A percentile compares a stretch with the other conserved stretches of the same genome.
Evolutionary conservation across 2,888 invertebrate genomes (phyloP).

Genomic region (Hypomecis punctinalis): DNA sequence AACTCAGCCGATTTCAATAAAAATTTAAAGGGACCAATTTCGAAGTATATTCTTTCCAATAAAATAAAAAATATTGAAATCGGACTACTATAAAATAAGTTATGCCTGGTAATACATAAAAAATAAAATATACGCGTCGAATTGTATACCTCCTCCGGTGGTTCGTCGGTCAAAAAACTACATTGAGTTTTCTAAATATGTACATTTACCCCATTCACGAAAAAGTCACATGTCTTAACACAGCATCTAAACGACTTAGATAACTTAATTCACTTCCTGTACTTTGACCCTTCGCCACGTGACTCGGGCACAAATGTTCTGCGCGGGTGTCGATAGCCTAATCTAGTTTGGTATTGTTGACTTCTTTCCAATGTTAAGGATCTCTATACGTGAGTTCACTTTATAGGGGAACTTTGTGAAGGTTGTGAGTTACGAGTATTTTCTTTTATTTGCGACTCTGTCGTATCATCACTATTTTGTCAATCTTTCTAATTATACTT

Average conservation of each 20-base stretch:
- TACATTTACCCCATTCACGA: conserved; percentile 9
- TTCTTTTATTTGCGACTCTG: neutral
- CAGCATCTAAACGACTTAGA: conserved; percentile 36
- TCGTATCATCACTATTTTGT: neutral
- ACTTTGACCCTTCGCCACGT: conserved; percentile 43
- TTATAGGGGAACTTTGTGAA: conserved; percentile 26
- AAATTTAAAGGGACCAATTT: no score
- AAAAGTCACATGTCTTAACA: conserved; percentile 19
- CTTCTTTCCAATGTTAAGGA: conserved; percentile 43
- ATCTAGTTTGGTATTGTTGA: conserved; percentile 54
- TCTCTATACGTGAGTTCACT: conserved; percentile 43
- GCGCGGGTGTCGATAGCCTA: conserved; percentile 50
- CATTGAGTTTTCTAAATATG: neutral
- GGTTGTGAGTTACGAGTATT: neutral
- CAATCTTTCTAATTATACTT: no score
- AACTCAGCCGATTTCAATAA: no score
- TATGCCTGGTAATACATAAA: no score
- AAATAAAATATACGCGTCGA: no score
- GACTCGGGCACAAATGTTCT: conserved; percentile 44
- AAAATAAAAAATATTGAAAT: no score
- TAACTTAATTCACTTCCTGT: conserved; percentile 45
- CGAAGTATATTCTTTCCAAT: no score
- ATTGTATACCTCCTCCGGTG: no score
- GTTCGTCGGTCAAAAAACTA: no score
- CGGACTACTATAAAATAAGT: no score